phyloP scores from a whole-genome alignment of 2,888 invertebrate genomes.

The Malthinus seriepunctatus region DNA sequence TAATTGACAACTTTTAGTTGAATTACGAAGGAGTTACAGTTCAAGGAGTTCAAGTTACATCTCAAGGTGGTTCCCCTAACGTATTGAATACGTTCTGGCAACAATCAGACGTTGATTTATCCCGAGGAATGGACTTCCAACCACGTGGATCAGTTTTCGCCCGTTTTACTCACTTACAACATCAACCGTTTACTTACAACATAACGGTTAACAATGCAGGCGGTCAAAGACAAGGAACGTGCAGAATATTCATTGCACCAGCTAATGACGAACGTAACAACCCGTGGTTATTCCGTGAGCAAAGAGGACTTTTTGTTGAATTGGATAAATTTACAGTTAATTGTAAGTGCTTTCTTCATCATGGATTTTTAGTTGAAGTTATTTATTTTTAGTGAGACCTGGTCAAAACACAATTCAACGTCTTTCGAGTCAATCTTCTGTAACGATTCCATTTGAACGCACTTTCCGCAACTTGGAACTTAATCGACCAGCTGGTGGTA shows the following conservation, averaged over 20 bases:
- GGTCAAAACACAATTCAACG: slow-evolving; percentile 71
- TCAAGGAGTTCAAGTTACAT: slow-evolving; percentile 59
- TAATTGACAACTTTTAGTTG: slow-evolving; percentile 54
- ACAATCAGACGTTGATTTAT: slow-evolving; percentile 75
- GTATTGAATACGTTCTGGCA: slow-evolving; percentile 75
- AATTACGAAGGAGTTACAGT: slow-evolving; percentile 67
- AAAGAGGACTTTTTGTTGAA: slow-evolving; percentile 70
- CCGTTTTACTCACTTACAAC: slow-evolving; percentile 78
- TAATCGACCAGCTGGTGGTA: slow-evolving; percentile 62
- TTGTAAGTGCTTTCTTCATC: slow-evolving; percentile 56
- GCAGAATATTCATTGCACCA: slow-evolving; percentile 73
- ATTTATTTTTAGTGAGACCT: slow-evolving; percentile 60
- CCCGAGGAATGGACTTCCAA: slow-evolving; percentile 80
- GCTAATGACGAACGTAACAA: slow-evolving; percentile 66
- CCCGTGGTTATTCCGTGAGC: slow-evolving; percentile 63
- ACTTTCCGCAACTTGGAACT: slow-evolving; percentile 74
- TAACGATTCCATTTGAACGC: slow-evolving; percentile 83
- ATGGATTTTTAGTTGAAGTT: background rate
- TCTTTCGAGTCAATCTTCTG: slow-evolving; percentile 72
- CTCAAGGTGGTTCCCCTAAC: slow-evolving; percentile 60
- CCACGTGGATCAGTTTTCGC: slow-evolving; percentile 75
- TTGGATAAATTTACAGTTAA: slow-evolving; percentile 70
- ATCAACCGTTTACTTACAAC: slow-evolving; percentile 69
- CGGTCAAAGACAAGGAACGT: slow-evolving; percentile 61
- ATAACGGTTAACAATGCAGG: slow-evolving; percentile 54